Percentiles rank a stretch among this genome's conserved stretches.
These are phyloP conservation scores for Trichopria drosophilae DNA, from an alignment of 2,888 invertebrate species.

Conservation along the genomic window DNA sequence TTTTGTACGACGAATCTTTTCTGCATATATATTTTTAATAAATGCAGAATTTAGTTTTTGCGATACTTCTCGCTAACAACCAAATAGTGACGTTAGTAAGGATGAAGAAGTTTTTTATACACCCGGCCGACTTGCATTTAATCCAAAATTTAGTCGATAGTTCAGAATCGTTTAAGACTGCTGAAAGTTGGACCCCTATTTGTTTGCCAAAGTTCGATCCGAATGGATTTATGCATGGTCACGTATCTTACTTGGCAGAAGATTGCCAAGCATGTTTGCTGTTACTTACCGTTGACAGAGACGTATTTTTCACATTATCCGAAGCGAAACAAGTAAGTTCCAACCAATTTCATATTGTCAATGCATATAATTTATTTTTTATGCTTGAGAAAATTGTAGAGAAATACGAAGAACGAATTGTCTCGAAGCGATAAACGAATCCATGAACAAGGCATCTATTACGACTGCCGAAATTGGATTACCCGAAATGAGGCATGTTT, in stretches of 20 bases:
- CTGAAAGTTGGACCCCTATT: constrained; percentile 97
- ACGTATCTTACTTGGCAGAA: constrained; percentile 94
- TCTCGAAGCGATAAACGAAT: constrained; percentile 82
- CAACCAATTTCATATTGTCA: constrained; percentile 1
- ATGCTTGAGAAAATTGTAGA: too few species aligned
- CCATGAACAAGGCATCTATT: constrained; percentile 67
- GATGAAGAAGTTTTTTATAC: constrained; percentile 93
- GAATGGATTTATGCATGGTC: constrained; percentile 93
- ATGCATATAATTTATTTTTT: constrained; percentile 9
- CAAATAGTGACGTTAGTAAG: constrained; percentile 90
- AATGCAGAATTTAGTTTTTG: constrained; percentile 91
- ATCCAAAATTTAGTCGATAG: constrained; percentile 93
- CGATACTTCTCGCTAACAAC: constrained; percentile 88
- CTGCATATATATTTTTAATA: too few species aligned
- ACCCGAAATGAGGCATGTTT: constrained; percentile 87
- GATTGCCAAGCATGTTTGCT: constrained; percentile 92
- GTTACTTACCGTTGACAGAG: constrained; percentile 87
- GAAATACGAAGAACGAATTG: constrained; percentile 78
- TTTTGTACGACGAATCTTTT: constrained; percentile 2
- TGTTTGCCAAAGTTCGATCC: constrained; percentile 97
- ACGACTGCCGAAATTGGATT: constrained; percentile 70
- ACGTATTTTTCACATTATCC: constrained; percentile 87
- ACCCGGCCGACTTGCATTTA: constrained; percentile 91
- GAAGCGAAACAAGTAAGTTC: constrained; percentile 82
- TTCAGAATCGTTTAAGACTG: constrained; percentile 92